Percentiles rank a stretch among this genome's conserved stretches.
These are phyloP conservation scores for Drosophila neutralis DNA, from an alignment of 2,888 invertebrate species.

Conservation along the genomic window DNA sequence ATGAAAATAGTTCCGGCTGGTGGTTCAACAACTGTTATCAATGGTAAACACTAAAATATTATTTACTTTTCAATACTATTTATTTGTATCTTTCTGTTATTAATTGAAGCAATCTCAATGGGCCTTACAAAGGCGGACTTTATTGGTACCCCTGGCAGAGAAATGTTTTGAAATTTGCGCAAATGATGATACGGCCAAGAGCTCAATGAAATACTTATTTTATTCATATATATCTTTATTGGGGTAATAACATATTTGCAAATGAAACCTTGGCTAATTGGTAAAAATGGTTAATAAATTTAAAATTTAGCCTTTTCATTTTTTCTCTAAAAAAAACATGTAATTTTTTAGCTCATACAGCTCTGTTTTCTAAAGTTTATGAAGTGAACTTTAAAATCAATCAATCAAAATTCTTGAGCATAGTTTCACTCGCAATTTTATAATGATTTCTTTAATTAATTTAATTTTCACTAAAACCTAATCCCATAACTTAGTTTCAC, in stretches of 20 bases:
- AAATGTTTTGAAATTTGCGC: conserved; percentile 87
- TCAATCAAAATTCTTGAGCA: neutral
- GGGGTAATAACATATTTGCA: neutral
- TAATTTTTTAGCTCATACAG: neutral
- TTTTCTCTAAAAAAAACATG: neutral
- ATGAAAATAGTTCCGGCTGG: conserved; percentile 89
- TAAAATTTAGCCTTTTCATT: neutral
- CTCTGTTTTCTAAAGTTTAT: neutral
- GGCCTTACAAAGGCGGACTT: conserved; percentile 85
- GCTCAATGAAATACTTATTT: conserved; percentile 2
- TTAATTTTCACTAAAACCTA: neutral
- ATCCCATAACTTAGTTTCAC: neutral
- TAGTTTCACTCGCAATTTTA: neutral
- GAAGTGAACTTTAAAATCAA: neutral
- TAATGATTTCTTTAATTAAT: neutral
- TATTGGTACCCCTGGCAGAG: conserved; percentile 87
- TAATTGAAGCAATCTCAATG: conserved; percentile 87
- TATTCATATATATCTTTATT: conserved; percentile 23
- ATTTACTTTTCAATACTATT: neutral
- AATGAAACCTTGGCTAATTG: neutral
- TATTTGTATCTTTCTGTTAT: neutral
- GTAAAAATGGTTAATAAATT: neutral
- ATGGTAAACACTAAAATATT: conserved; percentile 84
- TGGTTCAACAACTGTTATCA: conserved; percentile 90
- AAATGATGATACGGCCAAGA: conserved; percentile 86